phyloP scores from a whole-genome alignment of 2,797 vertebrate genomes.

The Lepus townsendii region DNA sequence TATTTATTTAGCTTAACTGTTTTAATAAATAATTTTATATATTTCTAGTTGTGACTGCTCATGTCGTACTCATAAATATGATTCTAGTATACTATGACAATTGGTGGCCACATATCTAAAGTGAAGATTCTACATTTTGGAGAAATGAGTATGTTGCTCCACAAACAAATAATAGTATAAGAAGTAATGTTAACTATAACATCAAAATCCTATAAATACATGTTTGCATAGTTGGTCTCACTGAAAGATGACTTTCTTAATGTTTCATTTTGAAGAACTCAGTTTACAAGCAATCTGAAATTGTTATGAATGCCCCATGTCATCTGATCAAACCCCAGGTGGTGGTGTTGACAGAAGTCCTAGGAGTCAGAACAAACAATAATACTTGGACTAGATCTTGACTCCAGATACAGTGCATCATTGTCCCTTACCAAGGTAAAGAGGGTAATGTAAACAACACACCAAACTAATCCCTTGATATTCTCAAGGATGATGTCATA shows the following conservation, averaged over 20 bases:
- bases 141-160: constrained; percentile 2
- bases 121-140: background rate
- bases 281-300: constrained; percentile 3
- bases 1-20: background rate
- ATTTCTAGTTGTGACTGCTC: no score
- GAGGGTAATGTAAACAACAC: background rate
- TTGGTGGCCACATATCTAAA: background rate
- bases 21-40: background rate
- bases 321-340: background rate
- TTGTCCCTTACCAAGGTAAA: background rate
- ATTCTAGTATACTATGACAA: background rate
- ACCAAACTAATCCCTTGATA: background rate
- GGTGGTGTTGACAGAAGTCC: background rate
- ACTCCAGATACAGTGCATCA: background rate
- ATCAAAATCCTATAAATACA: constrained; percentile 13
- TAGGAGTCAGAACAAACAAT: background rate
- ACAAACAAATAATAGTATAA: constrained; percentile 15
- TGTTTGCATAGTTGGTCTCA: background rate
- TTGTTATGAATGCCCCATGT: background rate
- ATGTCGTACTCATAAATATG: background rate
- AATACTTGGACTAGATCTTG: background rate
- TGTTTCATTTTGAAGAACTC: background rate
- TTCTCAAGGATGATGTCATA: background rate
- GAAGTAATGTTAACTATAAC: background rate
- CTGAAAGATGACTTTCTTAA: background rate